Conservation (phyloP, 37 sponge, comb jelly and placozoan genomes). For the Aphrocallistes beatrix region DNA sequence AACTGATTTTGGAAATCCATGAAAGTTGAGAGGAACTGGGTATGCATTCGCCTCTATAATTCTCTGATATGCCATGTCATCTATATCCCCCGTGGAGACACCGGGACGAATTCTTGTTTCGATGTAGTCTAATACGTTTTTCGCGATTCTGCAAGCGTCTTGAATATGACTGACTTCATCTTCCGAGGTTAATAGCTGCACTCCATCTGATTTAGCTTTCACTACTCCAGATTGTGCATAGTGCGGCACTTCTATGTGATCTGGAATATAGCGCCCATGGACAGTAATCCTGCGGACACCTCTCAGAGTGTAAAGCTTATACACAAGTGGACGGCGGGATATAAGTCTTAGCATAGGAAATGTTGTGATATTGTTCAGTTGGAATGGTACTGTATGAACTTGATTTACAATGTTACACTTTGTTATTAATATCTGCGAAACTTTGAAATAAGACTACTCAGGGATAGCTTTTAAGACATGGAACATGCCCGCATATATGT, state of each 20-base stretch:
- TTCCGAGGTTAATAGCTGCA: background rate
- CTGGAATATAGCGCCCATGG: background rate
- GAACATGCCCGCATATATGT: too few relatives aligned
- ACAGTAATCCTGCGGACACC: background rate
- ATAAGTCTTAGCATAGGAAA: too few relatives aligned
- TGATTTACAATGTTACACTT: too few relatives aligned
- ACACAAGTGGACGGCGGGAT: too few relatives aligned
- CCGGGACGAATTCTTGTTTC: background rate
- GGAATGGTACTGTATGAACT: too few relatives aligned
- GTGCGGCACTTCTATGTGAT: background rate
- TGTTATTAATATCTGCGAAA: too few relatives aligned
- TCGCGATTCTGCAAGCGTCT: background rate
- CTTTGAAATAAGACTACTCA: too few relatives aligned
- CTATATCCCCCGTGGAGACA: constrained; percentile 35
- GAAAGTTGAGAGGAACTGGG: constrained; percentile 42
- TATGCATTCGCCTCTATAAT: constrained; percentile 27
- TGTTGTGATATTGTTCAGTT: too few relatives aligned
- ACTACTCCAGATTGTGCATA: background rate
- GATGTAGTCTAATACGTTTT: background rate
- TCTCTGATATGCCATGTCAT: constrained; percentile 15
- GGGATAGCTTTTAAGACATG: too few relatives aligned
- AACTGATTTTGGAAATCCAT: constrained; percentile 34
- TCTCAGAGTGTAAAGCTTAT: too few relatives aligned
- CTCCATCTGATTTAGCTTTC: background rate
- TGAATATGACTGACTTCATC: background rate